These are phyloP conservation scores for Onychostoma macrolepis DNA, from an alignment of 2,113 vertebrate genomes.

Conservation along the genomic window DNA sequence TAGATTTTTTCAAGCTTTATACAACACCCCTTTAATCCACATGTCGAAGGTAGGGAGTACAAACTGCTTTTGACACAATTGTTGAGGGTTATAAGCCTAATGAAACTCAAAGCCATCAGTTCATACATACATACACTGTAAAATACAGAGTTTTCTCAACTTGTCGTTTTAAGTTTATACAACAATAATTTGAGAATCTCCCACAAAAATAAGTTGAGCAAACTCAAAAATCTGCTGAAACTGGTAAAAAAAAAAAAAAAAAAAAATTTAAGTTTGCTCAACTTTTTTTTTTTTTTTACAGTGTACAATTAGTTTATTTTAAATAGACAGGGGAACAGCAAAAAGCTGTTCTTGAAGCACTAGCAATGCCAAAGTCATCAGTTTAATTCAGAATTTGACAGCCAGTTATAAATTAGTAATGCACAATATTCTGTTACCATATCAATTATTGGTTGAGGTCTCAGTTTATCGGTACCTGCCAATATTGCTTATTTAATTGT, in stretches of 20 bases:
- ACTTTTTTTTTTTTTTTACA: no score
- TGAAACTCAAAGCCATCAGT: background rate
- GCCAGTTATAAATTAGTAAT: background rate
- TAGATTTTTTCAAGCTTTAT: background rate
- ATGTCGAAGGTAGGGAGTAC: background rate
- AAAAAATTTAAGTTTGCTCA: no score
- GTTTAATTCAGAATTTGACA: background rate
- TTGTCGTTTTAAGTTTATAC: no score
- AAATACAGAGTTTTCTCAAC: no score
- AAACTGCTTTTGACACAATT: background rate
- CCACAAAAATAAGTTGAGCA: no score
- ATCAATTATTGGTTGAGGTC: background rate
- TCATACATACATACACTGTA: no score
- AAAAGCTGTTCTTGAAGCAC: background rate
- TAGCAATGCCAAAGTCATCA: background rate
- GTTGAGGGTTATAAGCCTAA: background rate
- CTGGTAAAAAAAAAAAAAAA: no score
- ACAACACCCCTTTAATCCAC: background rate
- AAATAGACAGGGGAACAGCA: background rate
- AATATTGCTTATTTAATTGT: background rate
- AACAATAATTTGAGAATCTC: no score
- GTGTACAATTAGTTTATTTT: background rate
- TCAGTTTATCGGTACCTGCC: background rate
- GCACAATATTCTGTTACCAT: background rate
- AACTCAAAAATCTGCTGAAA: no score